Evolutionary conservation across 53 echinoderm and acorn worm genomes (phyloP), one percentile per base, ranked within the genome.

Genomic region (Holothuria leucospilota): DNA sequence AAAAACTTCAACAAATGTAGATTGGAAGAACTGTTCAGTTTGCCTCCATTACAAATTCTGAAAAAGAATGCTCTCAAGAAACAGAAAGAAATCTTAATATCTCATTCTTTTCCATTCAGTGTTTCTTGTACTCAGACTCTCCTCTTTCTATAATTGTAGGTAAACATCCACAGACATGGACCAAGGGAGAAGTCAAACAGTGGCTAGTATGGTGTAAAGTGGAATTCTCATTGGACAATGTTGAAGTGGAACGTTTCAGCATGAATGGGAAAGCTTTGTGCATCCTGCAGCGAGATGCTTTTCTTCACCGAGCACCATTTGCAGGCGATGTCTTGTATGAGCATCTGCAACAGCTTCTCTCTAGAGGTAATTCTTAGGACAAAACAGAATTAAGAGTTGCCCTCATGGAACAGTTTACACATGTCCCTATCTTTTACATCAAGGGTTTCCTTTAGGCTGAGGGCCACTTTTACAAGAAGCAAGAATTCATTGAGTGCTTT

Each of bases 221-320:
- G 60, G 98, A 98, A 68, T 95, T 98, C 69, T 86, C 93, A 3
- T 77, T 97, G 61, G 91, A 88, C 59, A 93, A 84, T 26, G 86
- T 98, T 27, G 86, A 93, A 39, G 87, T 77, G 51, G 88, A 90
- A 26, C 82, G 84, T 29, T 98, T 95, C 80, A 87, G 90, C 41
- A 97, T 97, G 97, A 97, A 95, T 26, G 97, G 97, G 6, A 97
- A 97, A 65, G 97, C 94, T 3, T 87, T 95, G 59, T 95, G 94
- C 49, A 85, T 97, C 8, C 84, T 97, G 20, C 85, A 89, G 23
- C 93, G 90, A 58, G 91, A 95, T 14, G 91, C 90, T 0, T 97
- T 97, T 69, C 77, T 85, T 5, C 91, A 93, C 88, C 91, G 97
- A 29, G 92, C 95, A 5, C 89, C 93, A 0, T 89, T 93, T 23